phyloP scores from a whole-genome alignment of 2,113 vertebrate genomes.

The Hassar affinis region DNA sequence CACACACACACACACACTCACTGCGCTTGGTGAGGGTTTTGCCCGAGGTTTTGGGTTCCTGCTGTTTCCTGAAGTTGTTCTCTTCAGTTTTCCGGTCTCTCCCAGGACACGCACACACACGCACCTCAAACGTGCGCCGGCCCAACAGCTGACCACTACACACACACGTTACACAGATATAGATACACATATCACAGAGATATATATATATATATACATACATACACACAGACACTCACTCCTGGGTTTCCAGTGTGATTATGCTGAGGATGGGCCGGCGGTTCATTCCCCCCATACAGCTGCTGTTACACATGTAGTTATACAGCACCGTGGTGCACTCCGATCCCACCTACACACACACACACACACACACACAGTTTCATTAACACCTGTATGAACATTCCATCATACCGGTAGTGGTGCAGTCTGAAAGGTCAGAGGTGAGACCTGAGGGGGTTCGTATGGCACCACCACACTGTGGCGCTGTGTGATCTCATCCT shows the following conservation, averaged over 20 bases:
- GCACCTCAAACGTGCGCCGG: conserved; percentile 74
- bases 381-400: neutral
- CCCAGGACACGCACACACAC: conserved; percentile 78
- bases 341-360: conserved; percentile 65
- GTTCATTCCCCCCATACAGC: conserved; percentile 80
- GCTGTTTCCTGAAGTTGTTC: conserved; percentile 64
- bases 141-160: conserved; percentile 71
- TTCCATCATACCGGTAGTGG: neutral
- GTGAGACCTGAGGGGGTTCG: conserved; percentile 70
- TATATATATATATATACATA: no score
- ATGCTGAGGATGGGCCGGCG: conserved; percentile 75
- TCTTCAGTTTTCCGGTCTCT: conserved; percentile 74
- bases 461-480: conserved; percentile 77
- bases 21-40: conserved; percentile 54
- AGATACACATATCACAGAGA: no score
- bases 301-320: conserved; percentile 81
- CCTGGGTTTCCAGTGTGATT: conserved; percentile 69
- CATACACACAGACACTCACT: conserved; percentile 58
- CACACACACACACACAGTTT: neutral
- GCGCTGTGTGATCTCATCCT: conserved; percentile 61
- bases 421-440: neutral
- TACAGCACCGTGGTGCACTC: conserved; percentile 71
- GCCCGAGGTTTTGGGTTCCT: conserved; percentile 37
- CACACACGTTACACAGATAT: neutral
- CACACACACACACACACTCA: conserved; percentile 27